phyloP scores from a whole-genome alignment of 2,113 vertebrate species.

The Prochilodus magdalenae region DNA sequence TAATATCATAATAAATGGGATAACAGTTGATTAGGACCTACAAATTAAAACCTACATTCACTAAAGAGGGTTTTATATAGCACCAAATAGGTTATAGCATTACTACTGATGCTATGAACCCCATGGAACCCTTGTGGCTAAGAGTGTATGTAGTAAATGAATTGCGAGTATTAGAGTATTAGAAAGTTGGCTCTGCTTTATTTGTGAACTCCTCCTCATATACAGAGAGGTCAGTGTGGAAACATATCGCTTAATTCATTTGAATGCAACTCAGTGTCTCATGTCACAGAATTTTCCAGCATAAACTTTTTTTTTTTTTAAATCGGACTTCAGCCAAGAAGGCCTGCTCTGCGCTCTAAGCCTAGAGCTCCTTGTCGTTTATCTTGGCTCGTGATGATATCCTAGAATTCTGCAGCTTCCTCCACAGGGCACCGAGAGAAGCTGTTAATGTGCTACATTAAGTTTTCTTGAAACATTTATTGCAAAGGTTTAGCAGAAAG shows the following conservation, averaged over 20 bases:
- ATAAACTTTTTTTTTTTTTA: conserved; percentile 43
- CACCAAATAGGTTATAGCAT: too few species aligned
- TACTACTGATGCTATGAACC: not conserved
- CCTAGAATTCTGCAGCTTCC: conserved; percentile 54
- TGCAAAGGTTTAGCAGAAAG: conserved; percentile 28
- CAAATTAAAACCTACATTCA: too few species aligned
- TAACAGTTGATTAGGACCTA: too few species aligned
- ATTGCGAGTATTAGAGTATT: not conserved
- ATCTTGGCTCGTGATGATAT: conserved; percentile 58
- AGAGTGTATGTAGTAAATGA: not conserved
- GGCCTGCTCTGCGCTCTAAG: conserved; percentile 15
- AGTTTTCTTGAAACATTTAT: conserved; percentile 58
- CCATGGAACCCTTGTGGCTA: not conserved
- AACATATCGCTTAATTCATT: conserved; percentile 33
- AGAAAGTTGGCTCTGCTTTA: not conserved
- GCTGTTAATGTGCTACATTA: conserved; percentile 59
- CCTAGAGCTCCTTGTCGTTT: conserved; percentile 57
- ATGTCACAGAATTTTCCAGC: conserved; percentile 45
- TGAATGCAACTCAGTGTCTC: conserved; percentile 34
- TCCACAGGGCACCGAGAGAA: conserved; percentile 49
- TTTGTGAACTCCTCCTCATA: not conserved
- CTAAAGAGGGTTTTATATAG: too few species aligned
- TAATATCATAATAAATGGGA: too few species aligned
- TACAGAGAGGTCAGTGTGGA: conserved; percentile 25
- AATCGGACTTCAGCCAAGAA: conserved; percentile 25